These are phyloP conservation scores for Chelonia mydas DNA, from an alignment of 2,797 vertebrate genomes.

Conservation along the genomic window DNA sequence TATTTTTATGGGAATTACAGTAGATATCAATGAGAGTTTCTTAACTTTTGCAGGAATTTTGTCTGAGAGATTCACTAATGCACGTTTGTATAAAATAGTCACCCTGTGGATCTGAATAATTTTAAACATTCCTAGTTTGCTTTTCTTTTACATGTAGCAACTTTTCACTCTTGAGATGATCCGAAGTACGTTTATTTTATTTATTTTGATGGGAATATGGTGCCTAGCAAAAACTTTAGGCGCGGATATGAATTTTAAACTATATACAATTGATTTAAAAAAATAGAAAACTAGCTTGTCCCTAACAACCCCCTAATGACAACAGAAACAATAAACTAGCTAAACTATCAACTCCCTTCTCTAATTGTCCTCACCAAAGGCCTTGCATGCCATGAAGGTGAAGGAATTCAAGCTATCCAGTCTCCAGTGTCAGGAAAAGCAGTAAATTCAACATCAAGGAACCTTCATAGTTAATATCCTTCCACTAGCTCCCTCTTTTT, in stretches of 20 bases:
- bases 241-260: conserved; percentile 3
- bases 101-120: neutral
- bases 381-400: neutral
- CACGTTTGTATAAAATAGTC: neutral
- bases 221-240: neutral
- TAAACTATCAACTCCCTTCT: neutral
- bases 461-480: neutral
- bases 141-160: neutral
- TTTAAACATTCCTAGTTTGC: neutral
- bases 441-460: neutral
- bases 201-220: neutral
- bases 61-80: neutral
- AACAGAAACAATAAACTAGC: neutral
- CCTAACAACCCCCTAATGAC: neutral
- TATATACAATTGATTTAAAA: neutral
- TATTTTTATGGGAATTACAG: conserved; percentile 9
- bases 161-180: neutral
- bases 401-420: neutral
- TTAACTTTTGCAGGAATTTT: neutral
- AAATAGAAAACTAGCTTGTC: neutral
- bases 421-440: neutral
- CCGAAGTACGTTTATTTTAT: neutral
- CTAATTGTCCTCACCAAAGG: neutral
- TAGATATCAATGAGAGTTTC: neutral
- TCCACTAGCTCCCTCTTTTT: neutral